Conservation (phyloP, 2,888 invertebrate species). For the Mythimna pallens region DNA sequence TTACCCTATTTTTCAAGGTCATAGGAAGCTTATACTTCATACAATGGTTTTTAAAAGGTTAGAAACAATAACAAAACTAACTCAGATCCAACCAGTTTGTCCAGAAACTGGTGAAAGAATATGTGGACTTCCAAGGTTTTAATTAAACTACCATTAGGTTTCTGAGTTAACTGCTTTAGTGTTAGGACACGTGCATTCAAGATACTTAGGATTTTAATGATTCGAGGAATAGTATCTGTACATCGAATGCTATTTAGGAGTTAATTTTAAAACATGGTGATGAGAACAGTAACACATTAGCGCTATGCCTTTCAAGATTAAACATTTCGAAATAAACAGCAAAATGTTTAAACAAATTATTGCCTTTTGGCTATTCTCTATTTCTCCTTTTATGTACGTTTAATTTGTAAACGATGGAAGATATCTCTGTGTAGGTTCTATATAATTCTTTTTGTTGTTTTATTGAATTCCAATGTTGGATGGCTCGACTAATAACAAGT, state of each 20-base stretch:
- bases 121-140: slow-evolving; percentile 31
- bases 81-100: slow-evolving; percentile 24
- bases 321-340: not conserved
- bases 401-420: not conserved
- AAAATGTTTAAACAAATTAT: not conserved
- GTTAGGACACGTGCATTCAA: slow-evolving; percentile 32
- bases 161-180: slow-evolving; percentile 44
- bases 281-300: not conserved
- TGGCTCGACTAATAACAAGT: not conserved
- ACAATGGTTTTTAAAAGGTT: not conserved
- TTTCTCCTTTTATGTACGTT: not conserved
- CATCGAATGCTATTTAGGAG: not conserved
- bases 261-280: not conserved
- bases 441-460: not conserved
- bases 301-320: not conserved
- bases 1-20: not conserved
- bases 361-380: not conserved
- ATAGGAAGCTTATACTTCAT: not conserved
- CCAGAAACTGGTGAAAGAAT: slow-evolving; percentile 47
- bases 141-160: slow-evolving; percentile 31
- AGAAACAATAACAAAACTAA: slow-evolving; percentile 9
- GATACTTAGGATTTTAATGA: slow-evolving; percentile 23
- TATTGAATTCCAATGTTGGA: not conserved
- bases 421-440: not conserved
- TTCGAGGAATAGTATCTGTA: not conserved